phyloP scores from a whole-genome alignment of 1,140 invertebrate species.

The Zaprionus africanus region DNA sequence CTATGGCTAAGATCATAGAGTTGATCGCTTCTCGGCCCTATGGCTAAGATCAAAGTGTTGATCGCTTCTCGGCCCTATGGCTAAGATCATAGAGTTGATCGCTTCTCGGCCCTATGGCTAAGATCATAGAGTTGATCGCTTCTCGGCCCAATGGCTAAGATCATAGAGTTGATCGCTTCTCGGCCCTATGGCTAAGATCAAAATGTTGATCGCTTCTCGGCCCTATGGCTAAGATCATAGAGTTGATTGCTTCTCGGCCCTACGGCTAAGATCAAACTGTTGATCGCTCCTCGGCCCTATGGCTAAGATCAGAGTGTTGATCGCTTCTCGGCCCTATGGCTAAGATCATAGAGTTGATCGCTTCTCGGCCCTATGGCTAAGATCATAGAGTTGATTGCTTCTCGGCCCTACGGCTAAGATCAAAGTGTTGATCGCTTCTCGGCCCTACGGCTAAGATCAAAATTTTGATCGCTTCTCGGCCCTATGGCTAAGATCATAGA shows the following conservation, averaged over 20 bases:
- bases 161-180: too few species aligned
- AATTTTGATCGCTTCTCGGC: too few species aligned
- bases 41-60: constrained; percentile 85
- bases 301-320: too few species aligned
- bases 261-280: constrained; percentile 85
- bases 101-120: constrained; percentile 34
- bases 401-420: constrained; percentile 85
- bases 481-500: too few species aligned
- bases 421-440: constrained; percentile 72
- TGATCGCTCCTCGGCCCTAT: too few species aligned
- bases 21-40: constrained; percentile 70
- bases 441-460: too few species aligned
- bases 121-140: too few species aligned
- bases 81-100: constrained; percentile 77
- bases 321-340: constrained; percentile 79
- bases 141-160: constrained; percentile 53
- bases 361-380: constrained; percentile 84
- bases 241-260: constrained; percentile 73
- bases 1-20: constrained; percentile 85
- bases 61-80: constrained; percentile 76
- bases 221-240: constrained; percentile 85
- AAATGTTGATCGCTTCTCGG: constrained; percentile 72
- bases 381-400: constrained; percentile 83
- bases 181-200: constrained; percentile 85
- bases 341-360: constrained; percentile 84